A percentile compares a stretch with the other conserved stretches of the same genome.
These are phyloP conservation scores for Copsychus sechellarum DNA, from an alignment of 2,113 vertebrate species.

Conservation along the genomic window DNA sequence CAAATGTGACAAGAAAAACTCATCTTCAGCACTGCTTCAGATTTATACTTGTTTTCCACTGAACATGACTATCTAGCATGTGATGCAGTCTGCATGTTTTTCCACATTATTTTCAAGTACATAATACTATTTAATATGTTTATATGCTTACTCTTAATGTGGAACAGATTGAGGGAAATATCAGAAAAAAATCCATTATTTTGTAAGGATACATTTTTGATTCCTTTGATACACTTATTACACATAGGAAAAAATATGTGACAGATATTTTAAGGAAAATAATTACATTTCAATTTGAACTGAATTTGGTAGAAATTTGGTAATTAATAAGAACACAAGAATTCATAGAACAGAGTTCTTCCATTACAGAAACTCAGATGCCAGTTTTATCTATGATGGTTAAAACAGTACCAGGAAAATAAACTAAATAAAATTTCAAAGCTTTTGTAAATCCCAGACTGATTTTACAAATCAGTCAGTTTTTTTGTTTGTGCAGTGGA, in stretches of 20 bases:
- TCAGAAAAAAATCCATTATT: neutral
- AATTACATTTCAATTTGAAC: neutral
- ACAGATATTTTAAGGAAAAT: neutral
- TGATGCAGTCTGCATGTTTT: neutral
- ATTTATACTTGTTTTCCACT: neutral
- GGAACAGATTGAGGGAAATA: neutral
- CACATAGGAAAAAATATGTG: neutral
- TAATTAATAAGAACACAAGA: neutral
- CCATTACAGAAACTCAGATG: neutral
- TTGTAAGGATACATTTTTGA: neutral
- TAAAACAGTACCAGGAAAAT: neutral
- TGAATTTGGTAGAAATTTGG: neutral
- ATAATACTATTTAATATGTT: neutral
- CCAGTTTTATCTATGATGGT: neutral
- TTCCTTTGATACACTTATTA: neutral
- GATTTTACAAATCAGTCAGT: too few relatives aligned
- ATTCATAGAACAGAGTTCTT: neutral
- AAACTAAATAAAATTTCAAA: neutral
- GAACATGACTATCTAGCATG: neutral
- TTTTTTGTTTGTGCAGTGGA: neutral
- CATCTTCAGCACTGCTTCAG: neutral
- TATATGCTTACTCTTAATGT: neutral
- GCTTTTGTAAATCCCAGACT: neutral
- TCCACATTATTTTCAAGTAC: neutral
- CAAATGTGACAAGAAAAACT: fast-evolving